These are phyloP conservation scores for Drosophila kanekoi DNA, from an alignment of 2,888 invertebrate species.

Conservation along the genomic window DNA sequence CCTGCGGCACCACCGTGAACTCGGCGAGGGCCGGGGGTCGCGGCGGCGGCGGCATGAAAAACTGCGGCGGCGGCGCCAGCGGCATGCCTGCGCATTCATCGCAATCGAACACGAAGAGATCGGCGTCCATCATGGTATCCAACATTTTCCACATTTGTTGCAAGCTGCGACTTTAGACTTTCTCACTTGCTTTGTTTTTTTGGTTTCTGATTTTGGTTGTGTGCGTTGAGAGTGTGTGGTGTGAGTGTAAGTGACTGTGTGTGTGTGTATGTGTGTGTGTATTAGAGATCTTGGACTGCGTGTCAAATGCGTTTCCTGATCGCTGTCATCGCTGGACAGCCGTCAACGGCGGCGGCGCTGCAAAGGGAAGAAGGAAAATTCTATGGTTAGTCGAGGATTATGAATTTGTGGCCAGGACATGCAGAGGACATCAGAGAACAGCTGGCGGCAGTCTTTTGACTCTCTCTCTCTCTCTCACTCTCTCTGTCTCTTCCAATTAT, in stretches of 20 bases:
- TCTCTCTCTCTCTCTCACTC: constrained; percentile 1
- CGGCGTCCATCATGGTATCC: constrained; percentile 76
- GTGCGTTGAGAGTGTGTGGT: constrained; percentile 6
- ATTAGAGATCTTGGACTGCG: constrained; percentile 54
- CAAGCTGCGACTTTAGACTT: neutral
- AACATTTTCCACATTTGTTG: constrained; percentile 85
- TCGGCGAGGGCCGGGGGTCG: constrained; percentile 83
- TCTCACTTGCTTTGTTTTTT: constrained; percentile 4
- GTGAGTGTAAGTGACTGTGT: constrained; percentile 25
- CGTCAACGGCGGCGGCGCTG: constrained; percentile 69
- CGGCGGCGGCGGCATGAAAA: constrained; percentile 84
- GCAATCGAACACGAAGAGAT: constrained; percentile 83
- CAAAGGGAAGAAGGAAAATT: constrained; percentile 31
- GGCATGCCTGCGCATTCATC: constrained; percentile 84
- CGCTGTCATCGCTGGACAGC: constrained; percentile 74
- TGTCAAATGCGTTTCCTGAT: constrained; percentile 75
- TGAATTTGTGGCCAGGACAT: constrained; percentile 33
- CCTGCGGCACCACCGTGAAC: constrained; percentile 73
- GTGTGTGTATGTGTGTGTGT: constrained; percentile 16
- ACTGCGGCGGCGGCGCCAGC: constrained; percentile 84
- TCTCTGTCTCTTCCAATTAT: constrained; percentile 65
- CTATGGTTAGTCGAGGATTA: constrained; percentile 39
- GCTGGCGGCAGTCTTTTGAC: constrained; percentile 22
- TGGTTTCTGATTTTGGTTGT: constrained; percentile 34
- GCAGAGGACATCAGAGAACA: constrained; percentile 33